phyloP scores from a whole-genome alignment of 2,797 vertebrate species.

The Ateles fusciceps region DNA sequence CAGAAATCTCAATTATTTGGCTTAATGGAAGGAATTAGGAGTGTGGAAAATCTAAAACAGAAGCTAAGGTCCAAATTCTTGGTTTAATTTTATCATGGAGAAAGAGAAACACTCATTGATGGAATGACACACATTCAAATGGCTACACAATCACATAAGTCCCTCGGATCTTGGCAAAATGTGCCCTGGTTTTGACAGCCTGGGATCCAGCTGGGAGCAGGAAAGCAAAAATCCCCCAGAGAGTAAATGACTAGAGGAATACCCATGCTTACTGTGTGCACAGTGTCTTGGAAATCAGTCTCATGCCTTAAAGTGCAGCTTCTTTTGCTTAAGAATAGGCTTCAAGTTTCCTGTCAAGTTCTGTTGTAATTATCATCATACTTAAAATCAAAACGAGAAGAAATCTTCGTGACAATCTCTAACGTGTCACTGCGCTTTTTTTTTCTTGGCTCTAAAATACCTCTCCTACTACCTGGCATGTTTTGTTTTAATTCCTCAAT shows the following conservation, averaged over 20 bases:
- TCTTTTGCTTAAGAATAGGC: background rate
- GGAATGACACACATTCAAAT: background rate
- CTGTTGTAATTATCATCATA: background rate
- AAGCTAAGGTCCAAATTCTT: background rate
- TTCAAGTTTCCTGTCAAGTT: background rate
- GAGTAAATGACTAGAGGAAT: background rate
- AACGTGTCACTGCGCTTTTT: background rate
- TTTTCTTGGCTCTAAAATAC: background rate
- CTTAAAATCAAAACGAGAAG: background rate
- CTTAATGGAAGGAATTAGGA: background rate
- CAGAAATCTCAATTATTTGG: conserved; percentile 59
- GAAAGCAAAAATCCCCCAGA: background rate
- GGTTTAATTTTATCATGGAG: background rate
- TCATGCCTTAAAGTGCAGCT: background rate
- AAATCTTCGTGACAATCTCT: background rate
- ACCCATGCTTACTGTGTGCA: background rate
- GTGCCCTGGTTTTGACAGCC: background rate
- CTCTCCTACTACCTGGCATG: background rate
- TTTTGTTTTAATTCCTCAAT: background rate
- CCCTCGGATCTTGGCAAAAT: background rate
- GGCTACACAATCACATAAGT: background rate
- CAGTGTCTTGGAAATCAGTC: background rate
- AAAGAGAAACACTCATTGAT: background rate
- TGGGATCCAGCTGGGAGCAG: background rate
- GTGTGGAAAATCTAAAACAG: conserved; percentile 53